A percentile compares a stretch with the other conserved stretches of the same genome.
Evolutionary conservation across 2,113 vertebrate genomes (phyloP).

Genomic region (Xenopus borealis): DNA sequence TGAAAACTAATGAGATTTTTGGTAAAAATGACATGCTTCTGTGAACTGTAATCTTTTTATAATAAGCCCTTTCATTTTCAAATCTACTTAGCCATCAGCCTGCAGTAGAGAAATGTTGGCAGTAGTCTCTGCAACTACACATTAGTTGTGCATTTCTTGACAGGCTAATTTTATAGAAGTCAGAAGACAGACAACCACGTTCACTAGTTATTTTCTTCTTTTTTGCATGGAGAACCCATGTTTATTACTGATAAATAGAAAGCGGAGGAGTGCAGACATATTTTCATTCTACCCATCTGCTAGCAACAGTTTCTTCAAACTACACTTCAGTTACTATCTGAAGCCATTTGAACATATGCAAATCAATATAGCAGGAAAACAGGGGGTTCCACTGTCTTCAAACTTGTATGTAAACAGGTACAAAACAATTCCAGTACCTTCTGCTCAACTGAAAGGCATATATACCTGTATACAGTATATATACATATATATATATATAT

Average conservation of each 20-base stretch:
- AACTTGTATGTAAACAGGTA: too few species aligned
- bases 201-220: slow-evolving; percentile 63
- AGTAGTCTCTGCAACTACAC: slow-evolving; percentile 67
- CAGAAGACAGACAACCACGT: slow-evolving; percentile 67
- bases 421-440: too few species aligned
- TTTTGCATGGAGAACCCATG: slow-evolving; percentile 55
- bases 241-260: slow-evolving; percentile 59
- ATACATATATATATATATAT: too few species aligned
- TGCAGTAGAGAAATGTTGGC: slow-evolving; percentile 62
- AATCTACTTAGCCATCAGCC: slow-evolving; percentile 76
- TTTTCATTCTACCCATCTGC: slow-evolving; percentile 56
- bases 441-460: too few species aligned
- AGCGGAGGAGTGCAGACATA: slow-evolving; percentile 59
- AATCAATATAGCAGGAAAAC: slow-evolving; percentile 50
- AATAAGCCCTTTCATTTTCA: slow-evolving; percentile 79
- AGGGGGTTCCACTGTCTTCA: neutral
- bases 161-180: slow-evolving; percentile 78
- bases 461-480: too few species aligned
- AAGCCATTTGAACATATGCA: slow-evolving; percentile 37
- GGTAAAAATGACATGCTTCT: slow-evolving; percentile 76
- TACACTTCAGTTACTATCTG: slow-evolving; percentile 43
- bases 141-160: slow-evolving; percentile 77
- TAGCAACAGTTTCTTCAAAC: slow-evolving; percentile 56
- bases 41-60: slow-evolving; percentile 77
- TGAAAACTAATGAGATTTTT: slow-evolving; percentile 61